Percentiles rank a stretch among this genome's conserved stretches.
These are phyloP conservation scores for Pachliopta kotzebuea DNA, from an alignment of 2,888 invertebrate species.

Conservation along the genomic window DNA sequence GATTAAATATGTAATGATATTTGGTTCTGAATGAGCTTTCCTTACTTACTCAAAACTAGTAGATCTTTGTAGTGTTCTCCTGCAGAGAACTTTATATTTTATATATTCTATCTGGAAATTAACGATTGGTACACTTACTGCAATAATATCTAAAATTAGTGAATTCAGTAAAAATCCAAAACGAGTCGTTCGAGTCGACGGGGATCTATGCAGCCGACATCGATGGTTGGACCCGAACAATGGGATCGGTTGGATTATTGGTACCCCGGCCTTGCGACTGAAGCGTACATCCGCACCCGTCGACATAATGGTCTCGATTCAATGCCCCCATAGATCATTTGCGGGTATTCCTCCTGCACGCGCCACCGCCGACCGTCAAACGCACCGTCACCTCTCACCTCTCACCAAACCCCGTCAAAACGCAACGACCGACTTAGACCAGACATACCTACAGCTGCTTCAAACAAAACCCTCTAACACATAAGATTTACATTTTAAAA, in stretches of 20 bases:
- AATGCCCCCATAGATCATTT: slow-evolving; percentile 35
- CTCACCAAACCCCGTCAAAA: slow-evolving; percentile 8
- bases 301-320: slow-evolving; percentile 41
- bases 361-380: slow-evolving; percentile 16
- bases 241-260: slow-evolving; percentile 40
- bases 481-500: too few relatives aligned
- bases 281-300: slow-evolving; percentile 63
- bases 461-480: too few relatives aligned
- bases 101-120: too few relatives aligned
- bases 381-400: slow-evolving; percentile 1
- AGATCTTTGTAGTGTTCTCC: too few relatives aligned
- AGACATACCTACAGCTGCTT: too few relatives aligned
- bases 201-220: slow-evolving; percentile 35
- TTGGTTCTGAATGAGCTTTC: neutral
- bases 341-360: slow-evolving; percentile 15
- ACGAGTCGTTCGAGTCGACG: too few relatives aligned
- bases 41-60: too few relatives aligned
- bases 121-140: too few relatives aligned
- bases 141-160: too few relatives aligned
- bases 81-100: too few relatives aligned
- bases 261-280: slow-evolving; percentile 60
- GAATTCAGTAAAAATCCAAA: too few relatives aligned
- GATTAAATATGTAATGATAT: neutral
- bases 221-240: slow-evolving; percentile 39
- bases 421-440: neutral